Evolutionary conservation across 2,888 invertebrate genomes (phyloP), one percentile per base, ranked within the genome.

Genomic region (Coecobrya sp.): DNA sequence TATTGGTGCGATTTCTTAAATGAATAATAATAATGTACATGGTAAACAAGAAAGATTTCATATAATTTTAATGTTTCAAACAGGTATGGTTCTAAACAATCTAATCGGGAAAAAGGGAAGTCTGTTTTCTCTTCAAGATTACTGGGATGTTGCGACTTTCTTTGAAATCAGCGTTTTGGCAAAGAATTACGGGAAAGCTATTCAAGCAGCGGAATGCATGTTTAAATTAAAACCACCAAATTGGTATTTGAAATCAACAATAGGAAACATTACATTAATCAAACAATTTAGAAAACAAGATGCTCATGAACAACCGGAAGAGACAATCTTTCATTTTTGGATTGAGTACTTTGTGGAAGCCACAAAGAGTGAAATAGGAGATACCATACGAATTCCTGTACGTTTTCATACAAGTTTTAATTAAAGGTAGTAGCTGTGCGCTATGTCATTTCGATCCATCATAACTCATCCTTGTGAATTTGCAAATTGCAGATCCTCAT

Each of bases 121-220:
- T 95, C 96, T 99, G 42, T 97, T 98, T 0, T 98, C 98, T 0
- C 96, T 99, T 25, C 98, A 98, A 95, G 99, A 99, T 95, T 99
- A 99, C 95, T 99, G 99, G 99, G 99, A 99, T 96, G 99, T 99
- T 16, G 99, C 99, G 0, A 99, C 99, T 0, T 99, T 99, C 96
- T 99, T 99, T 96, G 99, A 99, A 96, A 99, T 99, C 94, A 99
- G 99, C 76, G 99, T 99, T 0, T 96, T 99, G 45, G 99, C 99
- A 0, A 99, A 99, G 96, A 99, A 99, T 96, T 99, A 99, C 95
- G 97, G 97, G 16, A 99, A 99, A 96, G 99, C 99, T 0, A 98
- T 99, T 95, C 99, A 99, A 96, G 99, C 99, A 16, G 99, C 99
- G 0, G 98, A 98, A 95, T 98, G 98, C 95, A 98, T 98, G 98